Conservation (phyloP, 2,888 invertebrate genomes). For the Girardia tigrina region DNA sequence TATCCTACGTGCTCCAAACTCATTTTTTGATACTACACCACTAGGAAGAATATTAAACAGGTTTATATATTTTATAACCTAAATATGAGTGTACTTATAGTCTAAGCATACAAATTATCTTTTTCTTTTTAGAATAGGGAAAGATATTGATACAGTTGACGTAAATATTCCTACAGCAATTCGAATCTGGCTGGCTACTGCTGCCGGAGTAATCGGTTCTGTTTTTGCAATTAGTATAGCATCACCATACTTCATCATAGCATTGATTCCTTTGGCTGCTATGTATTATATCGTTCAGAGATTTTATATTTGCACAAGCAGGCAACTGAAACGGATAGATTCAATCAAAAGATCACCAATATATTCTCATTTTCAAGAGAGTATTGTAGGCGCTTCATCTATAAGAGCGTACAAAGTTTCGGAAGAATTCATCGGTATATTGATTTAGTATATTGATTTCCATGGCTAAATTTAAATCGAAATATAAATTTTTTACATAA, state of each 20-base stretch:
- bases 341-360: slow-evolving; percentile 85
- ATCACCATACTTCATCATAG: slow-evolving; percentile 36
- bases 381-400: slow-evolving; percentile 61
- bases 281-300: slow-evolving; percentile 55
- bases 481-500: no score
- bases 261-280: slow-evolving; percentile 37
- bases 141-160: slow-evolving; percentile 39
- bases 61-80: not conserved
- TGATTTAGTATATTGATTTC: no score
- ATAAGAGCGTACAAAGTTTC: slow-evolving; percentile 65
- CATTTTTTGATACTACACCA: slow-evolving; percentile 46
- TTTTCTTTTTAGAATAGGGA: slow-evolving; percentile 36
- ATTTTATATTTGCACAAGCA: slow-evolving; percentile 80
- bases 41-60: slow-evolving; percentile 51
- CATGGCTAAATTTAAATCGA: no score
- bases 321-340: slow-evolving; percentile 80
- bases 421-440: not conserved
- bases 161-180: slow-evolving; percentile 36
- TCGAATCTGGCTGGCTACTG: slow-evolving; percentile 35
- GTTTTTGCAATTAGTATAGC: slow-evolving; percentile 36
- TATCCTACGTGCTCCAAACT: slow-evolving; percentile 39
- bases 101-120: not conserved
- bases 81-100: not conserved
- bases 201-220: slow-evolving; percentile 26
- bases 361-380: slow-evolving; percentile 89